Evolutionary conservation across 1,140 invertebrate genomes (phyloP), one percentile per base, ranked within the genome.

Genomic region (Cylas formicarius): DNA sequence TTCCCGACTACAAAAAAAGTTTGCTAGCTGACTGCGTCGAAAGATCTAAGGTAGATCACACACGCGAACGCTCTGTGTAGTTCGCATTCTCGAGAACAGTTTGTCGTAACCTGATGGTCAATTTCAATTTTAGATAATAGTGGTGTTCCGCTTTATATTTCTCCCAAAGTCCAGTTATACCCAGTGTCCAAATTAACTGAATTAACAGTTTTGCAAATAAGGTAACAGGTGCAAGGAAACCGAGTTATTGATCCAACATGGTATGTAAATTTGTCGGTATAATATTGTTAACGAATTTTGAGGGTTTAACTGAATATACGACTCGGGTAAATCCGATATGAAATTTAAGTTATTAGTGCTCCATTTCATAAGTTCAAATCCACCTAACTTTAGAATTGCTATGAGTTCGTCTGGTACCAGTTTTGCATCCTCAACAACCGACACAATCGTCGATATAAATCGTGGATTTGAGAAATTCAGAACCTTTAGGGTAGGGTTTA

Each of bases 151-250:
- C n/a, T n/a, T n/a, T n/a, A n/a, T n/a, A n/a, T n/a, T n/a, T n/a
- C n/a, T n/a, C n/a, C n/a, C n/a, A n/a, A n/a, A n/a, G n/a, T n/a
- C n/a, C n/a, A n/a, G n/a, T n/a, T n/a, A n/a, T n/a, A n/a, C n/a
- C n/a, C n/a, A n/a, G n/a, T n/a, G n/a, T n/a, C n/a, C n/a, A n/a
- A n/a, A n/a, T n/a, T n/a, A n/a, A n/a, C n/a, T 36, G 19, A 18
- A 36, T 36, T 18, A 36, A 21, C 18, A 36, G 23, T 17, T 36
- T 36, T 8, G 33, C 33, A 36, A 19, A 36, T 17, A 36, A 18
- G 13, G 18, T 36, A 8, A 36, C 33, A 10, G 33, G 33, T 11
- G 29, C 8, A 16, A 32, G 18, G 18, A 32, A 32, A 32, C 29
- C 11, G 11, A 32, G n/a, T 21, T 7, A 36, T 9, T 20, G 8